Evolutionary conservation across 2,113 vertebrate genomes (phyloP), one percentile per base, ranked within the genome.

Genomic region (Piprites chloris): DNA sequence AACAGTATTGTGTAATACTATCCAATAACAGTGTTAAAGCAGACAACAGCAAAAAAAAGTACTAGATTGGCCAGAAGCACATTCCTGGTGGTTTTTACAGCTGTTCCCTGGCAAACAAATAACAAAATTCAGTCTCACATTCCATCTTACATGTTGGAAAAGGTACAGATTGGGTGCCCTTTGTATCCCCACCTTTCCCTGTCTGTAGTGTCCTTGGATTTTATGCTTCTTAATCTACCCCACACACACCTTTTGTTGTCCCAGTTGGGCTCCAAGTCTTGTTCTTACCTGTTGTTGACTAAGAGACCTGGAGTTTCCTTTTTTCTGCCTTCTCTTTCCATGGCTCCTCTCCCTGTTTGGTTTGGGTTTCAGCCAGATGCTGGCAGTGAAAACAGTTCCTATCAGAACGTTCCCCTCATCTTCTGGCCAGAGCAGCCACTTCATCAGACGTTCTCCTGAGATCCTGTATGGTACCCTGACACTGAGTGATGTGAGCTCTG

Each of bases 31-130:
- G 69, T 95, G 83, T 93, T 92, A 92, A 81, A 86, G 41, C 52
- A 96, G 61, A 55, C 41, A n/a, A 14, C 53, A 61, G 42, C 42
- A 53, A 19, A 42, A 42, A 39, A 47, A 72, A 44, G 15, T 58
- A 46, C 62, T 53, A 53, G 18, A 66, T 85, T 89, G 93, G 74
- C 87, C 8, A 1, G 62, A 59, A 85, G 77, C 71, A 82, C 84
- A 73, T 96, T 95, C 87, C 74, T 85, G 69, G 80, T 89, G 66
- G 14, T 72, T 95, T 95, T 91, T 96, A 69, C 77, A 87, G 35
- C 72, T 92, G 55, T 93, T 84, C 65, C 68, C 56, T 68, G 35
- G 41, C 86, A 95, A 93, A 92, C 50, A 88, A 92, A 41, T 46
- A 73, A 59, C 68, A 90, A 58, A 79, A 74, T 83, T 81, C 44